Conservation (phyloP, 2,797 vertebrate species). For the Momotus momota region DNA sequence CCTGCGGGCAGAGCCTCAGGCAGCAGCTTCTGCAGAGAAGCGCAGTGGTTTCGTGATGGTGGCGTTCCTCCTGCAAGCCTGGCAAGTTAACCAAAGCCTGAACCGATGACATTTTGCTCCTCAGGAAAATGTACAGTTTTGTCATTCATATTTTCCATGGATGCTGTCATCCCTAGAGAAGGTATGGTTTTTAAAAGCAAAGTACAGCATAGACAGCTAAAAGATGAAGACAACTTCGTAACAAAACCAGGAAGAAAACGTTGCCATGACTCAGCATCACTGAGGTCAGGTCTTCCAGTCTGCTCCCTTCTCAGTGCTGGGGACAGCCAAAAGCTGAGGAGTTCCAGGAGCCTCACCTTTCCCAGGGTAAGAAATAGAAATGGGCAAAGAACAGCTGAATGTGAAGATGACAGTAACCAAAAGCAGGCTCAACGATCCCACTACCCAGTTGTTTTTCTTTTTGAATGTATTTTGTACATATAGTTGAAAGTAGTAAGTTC, state of each 20-base stretch:
- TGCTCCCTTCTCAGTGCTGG: not conserved
- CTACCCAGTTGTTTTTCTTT: not conserved
- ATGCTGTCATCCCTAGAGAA: not conserved
- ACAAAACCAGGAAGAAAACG: not conserved
- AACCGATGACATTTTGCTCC: not conserved
- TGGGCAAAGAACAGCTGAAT: not conserved
- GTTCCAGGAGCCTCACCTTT: not conserved
- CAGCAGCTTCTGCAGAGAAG: not conserved
- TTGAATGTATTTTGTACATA: not conserved
- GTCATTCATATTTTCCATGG: not conserved
- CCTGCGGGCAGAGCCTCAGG: not conserved
- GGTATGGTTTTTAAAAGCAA: not conserved
- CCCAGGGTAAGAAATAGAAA: not conserved
- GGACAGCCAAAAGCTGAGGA: not conserved
- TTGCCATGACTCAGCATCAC: not conserved
- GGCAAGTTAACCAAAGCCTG: not conserved
- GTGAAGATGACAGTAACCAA: not conserved
- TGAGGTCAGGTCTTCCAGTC: not conserved
- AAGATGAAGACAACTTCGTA: not conserved
- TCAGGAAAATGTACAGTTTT: not conserved
- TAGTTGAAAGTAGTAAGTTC: not conserved
- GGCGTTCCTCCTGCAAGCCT: not conserved
- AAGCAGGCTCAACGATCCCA: not conserved
- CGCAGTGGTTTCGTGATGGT: not conserved
- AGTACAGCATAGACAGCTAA: not conserved